A percentile compares a stretch with the other conserved stretches of the same genome.
These are phyloP conservation scores for Limnephilus auricula DNA, from an alignment of 2,888 invertebrate genomes.

Conservation along the genomic window DNA sequence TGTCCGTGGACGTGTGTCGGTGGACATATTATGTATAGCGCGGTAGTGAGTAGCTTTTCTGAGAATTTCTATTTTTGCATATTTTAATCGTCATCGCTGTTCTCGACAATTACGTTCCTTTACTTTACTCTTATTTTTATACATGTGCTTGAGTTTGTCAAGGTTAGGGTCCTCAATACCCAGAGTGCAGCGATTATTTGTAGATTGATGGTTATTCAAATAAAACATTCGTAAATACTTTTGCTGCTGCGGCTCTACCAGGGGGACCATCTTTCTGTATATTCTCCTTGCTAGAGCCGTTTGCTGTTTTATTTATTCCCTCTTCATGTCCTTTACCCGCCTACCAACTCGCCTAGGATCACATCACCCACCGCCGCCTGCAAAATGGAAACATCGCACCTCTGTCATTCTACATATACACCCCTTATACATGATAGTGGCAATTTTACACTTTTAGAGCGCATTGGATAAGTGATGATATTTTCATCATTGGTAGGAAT, in stretches of 20 bases:
- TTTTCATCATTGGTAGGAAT: too few relatives aligned
- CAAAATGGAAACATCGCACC: too few relatives aligned
- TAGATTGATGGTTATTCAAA: slow-evolving; percentile 80
- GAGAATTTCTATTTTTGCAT: slow-evolving; percentile 76
- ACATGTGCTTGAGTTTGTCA: slow-evolving; percentile 78
- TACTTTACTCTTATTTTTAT: slow-evolving; percentile 71
- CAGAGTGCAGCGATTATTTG: slow-evolving; percentile 76
- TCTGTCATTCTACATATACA: too few relatives aligned
- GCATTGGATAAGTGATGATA: too few relatives aligned
- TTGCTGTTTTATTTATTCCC: slow-evolving; percentile 31
- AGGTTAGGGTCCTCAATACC: slow-evolving; percentile 74
- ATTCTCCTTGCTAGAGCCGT: background rate
- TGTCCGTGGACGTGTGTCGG: slow-evolving; percentile 68
- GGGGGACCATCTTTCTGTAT: background rate
- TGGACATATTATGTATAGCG: slow-evolving; percentile 76
- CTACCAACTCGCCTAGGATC: too few relatives aligned
- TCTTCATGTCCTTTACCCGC: background rate
- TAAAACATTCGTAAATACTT: slow-evolving; percentile 68
- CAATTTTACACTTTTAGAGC: too few relatives aligned
- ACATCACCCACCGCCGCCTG: too few relatives aligned
- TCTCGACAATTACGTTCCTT: slow-evolving; percentile 71
- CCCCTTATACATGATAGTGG: too few relatives aligned
- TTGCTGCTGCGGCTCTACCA: background rate
- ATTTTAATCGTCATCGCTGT: slow-evolving; percentile 74
- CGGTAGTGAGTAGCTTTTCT: slow-evolving; percentile 75